These are phyloP conservation scores for Heliconius aoede DNA, from an alignment of 2,888 invertebrate genomes.

Conservation along the genomic window DNA sequence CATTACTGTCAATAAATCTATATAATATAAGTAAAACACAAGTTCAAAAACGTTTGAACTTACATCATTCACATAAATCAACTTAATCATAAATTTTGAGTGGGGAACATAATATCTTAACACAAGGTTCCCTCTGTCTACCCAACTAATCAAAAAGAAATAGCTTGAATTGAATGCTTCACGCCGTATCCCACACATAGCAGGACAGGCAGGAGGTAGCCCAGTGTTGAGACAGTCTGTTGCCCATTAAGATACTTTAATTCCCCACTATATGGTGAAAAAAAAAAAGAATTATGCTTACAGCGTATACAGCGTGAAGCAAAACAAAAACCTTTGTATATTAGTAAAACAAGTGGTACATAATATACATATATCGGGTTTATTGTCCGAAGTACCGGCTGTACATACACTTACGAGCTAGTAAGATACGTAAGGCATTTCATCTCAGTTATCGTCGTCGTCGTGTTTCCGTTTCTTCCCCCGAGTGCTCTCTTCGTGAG, in stretches of 20 bases:
- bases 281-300: neutral
- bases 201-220: too few species aligned
- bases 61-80: neutral
- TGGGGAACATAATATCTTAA: neutral
- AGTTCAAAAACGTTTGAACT: neutral
- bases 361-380: constrained; percentile 54
- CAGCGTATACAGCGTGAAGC: too few species aligned
- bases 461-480: constrained; percentile 86
- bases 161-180: neutral
- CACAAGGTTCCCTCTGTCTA: neutral
- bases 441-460: constrained; percentile 81
- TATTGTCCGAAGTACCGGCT: constrained; percentile 81
- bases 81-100: neutral
- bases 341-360: constrained; percentile 42
- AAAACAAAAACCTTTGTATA: neutral
- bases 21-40: too few species aligned
- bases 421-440: constrained; percentile 81
- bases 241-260: neutral
- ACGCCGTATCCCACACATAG: too few species aligned
- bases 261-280: neutral
- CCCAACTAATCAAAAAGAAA: neutral
- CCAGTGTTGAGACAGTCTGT: too few species aligned
- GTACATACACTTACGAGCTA: constrained; percentile 83
- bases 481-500: constrained; percentile 81
- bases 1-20: too few species aligned